phyloP scores from a whole-genome alignment of 2,888 invertebrate genomes.

The Ophion ellenae region DNA sequence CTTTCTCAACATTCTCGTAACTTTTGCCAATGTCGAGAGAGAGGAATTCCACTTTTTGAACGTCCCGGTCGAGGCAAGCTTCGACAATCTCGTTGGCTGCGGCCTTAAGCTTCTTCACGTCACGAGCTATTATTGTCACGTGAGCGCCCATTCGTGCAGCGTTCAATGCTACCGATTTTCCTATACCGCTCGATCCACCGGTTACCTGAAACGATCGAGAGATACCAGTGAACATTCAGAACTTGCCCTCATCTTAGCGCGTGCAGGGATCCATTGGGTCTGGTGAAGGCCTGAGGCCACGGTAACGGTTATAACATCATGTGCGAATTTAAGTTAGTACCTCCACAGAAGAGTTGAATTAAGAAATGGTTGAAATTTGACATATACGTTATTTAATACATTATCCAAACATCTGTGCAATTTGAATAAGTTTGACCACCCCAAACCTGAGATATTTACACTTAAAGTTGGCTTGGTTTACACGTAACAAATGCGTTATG shows the following conservation, averaged over 20 bases:
- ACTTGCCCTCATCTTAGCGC: not conserved
- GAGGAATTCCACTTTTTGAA: constrained; percentile 87
- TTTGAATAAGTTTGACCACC: too few relatives aligned
- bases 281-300: too few relatives aligned
- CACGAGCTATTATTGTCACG: constrained; percentile 95
- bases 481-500: too few relatives aligned
- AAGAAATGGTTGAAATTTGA: too few relatives aligned
- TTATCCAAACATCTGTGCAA: too few relatives aligned
- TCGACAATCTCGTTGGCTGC: constrained; percentile 87
- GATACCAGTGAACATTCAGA: too few relatives aligned
- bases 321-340: too few relatives aligned
- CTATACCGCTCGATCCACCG: constrained; percentile 98
- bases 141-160: constrained; percentile 92
- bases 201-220: constrained; percentile 86
- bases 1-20: constrained; percentile 86
- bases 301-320: too few relatives aligned
- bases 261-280: not conserved
- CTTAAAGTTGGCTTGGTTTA: too few relatives aligned
- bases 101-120: constrained; percentile 88
- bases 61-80: constrained; percentile 82
- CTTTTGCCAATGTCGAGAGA: constrained; percentile 89
- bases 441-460: too few relatives aligned
- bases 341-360: too few relatives aligned
- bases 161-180: constrained; percentile 92
- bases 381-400: too few relatives aligned